Evolutionary conservation across 1,140 invertebrate species (phyloP).

Genomic region (Brachionus asplanchnoidis): DNA sequence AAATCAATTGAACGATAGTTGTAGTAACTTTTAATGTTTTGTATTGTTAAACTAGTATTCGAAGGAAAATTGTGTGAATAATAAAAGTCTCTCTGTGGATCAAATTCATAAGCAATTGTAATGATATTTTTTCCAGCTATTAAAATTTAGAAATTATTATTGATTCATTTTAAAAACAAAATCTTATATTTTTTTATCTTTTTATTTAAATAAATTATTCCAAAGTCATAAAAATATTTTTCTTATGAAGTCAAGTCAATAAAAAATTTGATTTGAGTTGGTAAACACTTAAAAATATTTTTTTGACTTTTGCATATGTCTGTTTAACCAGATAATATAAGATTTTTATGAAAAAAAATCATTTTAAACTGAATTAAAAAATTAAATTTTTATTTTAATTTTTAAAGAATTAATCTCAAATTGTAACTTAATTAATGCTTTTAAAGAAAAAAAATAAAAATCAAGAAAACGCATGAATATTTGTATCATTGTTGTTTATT

Average conservation of each 20-base stretch:
- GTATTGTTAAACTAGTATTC: not conserved
- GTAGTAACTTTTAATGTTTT: slow-evolving; percentile 8
- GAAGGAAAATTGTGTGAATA: not conserved
- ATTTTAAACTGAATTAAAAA: too few species aligned
- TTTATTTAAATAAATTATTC: not conserved
- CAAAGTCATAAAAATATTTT: not conserved
- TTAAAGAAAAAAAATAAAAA: not conserved
- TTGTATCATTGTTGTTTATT: not conserved
- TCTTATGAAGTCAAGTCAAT: not conserved
- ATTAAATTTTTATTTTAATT: too few species aligned
- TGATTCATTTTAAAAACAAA: not conserved
- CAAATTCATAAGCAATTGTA: not conserved
- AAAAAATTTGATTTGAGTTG: not conserved
- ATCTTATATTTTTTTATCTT: not conserved
- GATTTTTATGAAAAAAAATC: too few species aligned
- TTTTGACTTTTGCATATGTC: too few species aligned
- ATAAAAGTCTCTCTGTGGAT: not conserved
- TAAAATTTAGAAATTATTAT: not conserved
- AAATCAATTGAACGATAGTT: not conserved
- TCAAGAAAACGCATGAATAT: not conserved
- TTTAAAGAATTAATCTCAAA: too few species aligned
- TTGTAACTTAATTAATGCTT: not conserved
- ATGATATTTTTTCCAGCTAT: not conserved
- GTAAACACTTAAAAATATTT: not conserved
- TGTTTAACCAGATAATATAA: too few species aligned